Conservation (phyloP, 2,888 invertebrate species). For the Hoplodrina blanda region DNA sequence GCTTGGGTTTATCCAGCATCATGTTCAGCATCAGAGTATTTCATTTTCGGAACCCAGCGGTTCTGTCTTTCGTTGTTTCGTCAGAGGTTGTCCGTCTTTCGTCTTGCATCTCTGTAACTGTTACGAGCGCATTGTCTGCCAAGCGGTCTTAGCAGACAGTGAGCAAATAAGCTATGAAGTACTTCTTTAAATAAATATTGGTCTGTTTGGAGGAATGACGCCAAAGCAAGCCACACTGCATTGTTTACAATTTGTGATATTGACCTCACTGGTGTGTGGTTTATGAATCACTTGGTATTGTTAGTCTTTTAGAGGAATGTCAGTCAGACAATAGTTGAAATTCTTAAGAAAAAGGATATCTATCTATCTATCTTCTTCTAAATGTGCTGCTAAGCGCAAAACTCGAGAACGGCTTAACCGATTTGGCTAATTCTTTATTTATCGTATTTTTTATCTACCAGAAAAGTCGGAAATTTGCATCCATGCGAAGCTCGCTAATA, state of each 20-base stretch:
- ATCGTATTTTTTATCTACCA: no score
- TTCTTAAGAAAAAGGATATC: neutral
- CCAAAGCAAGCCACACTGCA: constrained; percentile 24
- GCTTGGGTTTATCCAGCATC: neutral
- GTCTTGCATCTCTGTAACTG: neutral
- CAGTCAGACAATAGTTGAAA: no score
- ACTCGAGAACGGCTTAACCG: no score
- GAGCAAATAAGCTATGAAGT: constrained; percentile 34
- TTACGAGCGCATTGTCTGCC: constrained; percentile 1
- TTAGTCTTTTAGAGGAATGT: neutral
- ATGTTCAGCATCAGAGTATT: neutral
- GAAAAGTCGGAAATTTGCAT: no score
- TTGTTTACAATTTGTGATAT: constrained; percentile 49
- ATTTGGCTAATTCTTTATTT: no score
- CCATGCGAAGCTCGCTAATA: no score
- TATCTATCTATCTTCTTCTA: no score
- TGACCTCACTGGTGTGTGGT: constrained; percentile 41
- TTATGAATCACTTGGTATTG: constrained; percentile 40
- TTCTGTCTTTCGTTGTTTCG: neutral
- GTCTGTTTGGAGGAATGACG: constrained; percentile 37
- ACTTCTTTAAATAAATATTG: constrained; percentile 38
- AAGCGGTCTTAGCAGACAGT: constrained; percentile 12
- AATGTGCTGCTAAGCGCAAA: no score
- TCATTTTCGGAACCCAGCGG: neutral
- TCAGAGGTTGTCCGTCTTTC: neutral